Base-by-base conservation (phyloP, 2,797 vertebrate species). In the Protosalanx chinensis region DNA sequence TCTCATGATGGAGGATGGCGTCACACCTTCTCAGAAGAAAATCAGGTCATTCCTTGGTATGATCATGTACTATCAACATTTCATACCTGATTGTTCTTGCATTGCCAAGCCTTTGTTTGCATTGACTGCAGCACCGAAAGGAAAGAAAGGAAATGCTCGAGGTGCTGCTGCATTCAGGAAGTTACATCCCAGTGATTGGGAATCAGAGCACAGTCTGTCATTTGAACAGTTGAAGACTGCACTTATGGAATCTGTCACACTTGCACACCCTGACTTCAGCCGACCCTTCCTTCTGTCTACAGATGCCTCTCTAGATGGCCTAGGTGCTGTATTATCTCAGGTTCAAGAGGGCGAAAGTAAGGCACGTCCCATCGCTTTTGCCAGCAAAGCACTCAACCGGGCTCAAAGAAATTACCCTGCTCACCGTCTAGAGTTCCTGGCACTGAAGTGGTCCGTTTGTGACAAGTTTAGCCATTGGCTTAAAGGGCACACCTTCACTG, bases 301-400 rank as follows among this genome's bases (percentile, higher is more conserved):
- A 0, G 69, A 80, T 30, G 37, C 65, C 0, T 80, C 70, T 1
- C 2, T 67, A 0, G 61, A 72, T 60, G 73, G 41, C 3, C 41
- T 75, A 6, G 73, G 68, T 0, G 8, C 68, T 3, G 73, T 71
- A 5, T 15, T 71, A 0, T 75, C 68, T 37, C 68, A 71, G 20
- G 68, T 75, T 0, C 35, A n/a, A 12, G 33, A 8, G 6, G 62
- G 37, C 20, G 68, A 66, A 16, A n/a, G 20, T 0, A 72, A 37
- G 12, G 75, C 75, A 6, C 57, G 65, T 5, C 78, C 66, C 5
- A 70, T 76, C 1, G 60, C 61, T 0, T 77, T 79, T 35, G 68
- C 78, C 1, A 76, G 74, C 18, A 76, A 74, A 13, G 51, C 60
- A 0, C 74, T 76, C 1, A 53, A 18, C 2, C 35, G 20, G n/a